These are phyloP conservation scores for Megastigmus dorsalis DNA, from an alignment of 2,888 invertebrate genomes.

Conservation along the genomic window DNA sequence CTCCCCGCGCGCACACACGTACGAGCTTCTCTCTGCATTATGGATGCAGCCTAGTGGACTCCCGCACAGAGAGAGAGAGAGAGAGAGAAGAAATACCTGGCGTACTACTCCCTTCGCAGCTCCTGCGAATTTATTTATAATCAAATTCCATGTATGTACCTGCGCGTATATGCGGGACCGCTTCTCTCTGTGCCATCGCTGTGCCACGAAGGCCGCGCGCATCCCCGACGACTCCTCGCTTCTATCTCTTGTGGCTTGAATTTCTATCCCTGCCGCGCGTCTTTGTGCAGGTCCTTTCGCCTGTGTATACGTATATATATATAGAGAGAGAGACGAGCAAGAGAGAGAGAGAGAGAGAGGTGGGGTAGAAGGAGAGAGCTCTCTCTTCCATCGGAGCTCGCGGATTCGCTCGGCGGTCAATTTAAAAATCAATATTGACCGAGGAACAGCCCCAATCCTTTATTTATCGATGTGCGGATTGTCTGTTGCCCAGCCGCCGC, in stretches of 20 bases:
- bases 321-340: too few relatives aligned
- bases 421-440: slow-evolving; percentile 75
- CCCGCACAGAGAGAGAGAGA: not conserved
- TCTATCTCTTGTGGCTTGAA: not conserved
- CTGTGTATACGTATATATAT: too few relatives aligned
- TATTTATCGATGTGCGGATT: slow-evolving; percentile 58
- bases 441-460: slow-evolving; percentile 54
- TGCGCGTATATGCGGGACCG: not conserved
- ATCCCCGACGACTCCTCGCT: not conserved
- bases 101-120: slow-evolving; percentile 56
- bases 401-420: slow-evolving; percentile 73
- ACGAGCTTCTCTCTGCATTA: slow-evolving; percentile 69
- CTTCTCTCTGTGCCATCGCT: not conserved
- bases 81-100: not conserved
- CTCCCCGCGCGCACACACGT: not conserved
- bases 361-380: not conserved
- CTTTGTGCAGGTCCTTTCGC: not conserved
- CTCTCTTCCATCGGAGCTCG: slow-evolving; percentile 50
- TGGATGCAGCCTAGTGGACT: slow-evolving; percentile 72
- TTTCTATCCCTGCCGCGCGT: not conserved
- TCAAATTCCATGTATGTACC: slow-evolving; percentile 66
- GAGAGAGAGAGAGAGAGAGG: too few relatives aligned
- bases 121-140: slow-evolving; percentile 74
- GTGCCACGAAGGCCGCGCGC: not conserved
- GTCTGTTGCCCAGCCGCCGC: slow-evolving; percentile 45